Conservation (phyloP, 2,888 invertebrate genomes). For the Thereva nobilitata region DNA sequence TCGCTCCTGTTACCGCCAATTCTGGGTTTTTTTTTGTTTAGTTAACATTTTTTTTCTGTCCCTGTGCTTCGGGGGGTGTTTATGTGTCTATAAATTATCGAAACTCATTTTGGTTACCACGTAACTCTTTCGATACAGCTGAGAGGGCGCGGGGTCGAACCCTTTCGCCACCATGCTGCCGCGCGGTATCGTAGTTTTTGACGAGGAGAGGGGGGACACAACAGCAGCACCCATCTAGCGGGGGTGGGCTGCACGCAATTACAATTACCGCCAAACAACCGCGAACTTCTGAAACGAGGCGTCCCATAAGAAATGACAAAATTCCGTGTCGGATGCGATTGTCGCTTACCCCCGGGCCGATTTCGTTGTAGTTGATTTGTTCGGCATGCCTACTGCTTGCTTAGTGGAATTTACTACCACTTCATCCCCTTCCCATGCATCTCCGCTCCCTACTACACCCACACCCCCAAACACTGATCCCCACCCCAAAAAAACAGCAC, state of each 20-base stretch:
- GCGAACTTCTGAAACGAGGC: constrained; percentile 6
- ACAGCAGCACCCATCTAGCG: not conserved
- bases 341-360: constrained; percentile 8
- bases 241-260: constrained; percentile 24
- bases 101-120: constrained; percentile 20
- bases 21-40: too few species aligned
- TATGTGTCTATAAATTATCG: constrained; percentile 31
- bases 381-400: constrained; percentile 17
- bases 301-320: constrained; percentile 27
- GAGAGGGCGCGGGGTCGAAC: not conserved
- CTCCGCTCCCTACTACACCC: too few species aligned
- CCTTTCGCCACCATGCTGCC: not conserved
- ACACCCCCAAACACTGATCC: not conserved
- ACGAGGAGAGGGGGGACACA: not conserved
- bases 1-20: too few species aligned
- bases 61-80: constrained; percentile 10
- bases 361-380: constrained; percentile 1
- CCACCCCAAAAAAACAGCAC: too few species aligned
- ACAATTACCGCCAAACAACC: constrained; percentile 28
- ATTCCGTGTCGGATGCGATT: constrained; percentile 30
- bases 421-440: constrained; percentile 8
- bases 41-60: not conserved
- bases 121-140: constrained; percentile 20
- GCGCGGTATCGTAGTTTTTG: not conserved
- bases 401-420: constrained; percentile 10